Conservation (phyloP, 1,140 invertebrate genomes). For the Ostrea edulis region DNA sequence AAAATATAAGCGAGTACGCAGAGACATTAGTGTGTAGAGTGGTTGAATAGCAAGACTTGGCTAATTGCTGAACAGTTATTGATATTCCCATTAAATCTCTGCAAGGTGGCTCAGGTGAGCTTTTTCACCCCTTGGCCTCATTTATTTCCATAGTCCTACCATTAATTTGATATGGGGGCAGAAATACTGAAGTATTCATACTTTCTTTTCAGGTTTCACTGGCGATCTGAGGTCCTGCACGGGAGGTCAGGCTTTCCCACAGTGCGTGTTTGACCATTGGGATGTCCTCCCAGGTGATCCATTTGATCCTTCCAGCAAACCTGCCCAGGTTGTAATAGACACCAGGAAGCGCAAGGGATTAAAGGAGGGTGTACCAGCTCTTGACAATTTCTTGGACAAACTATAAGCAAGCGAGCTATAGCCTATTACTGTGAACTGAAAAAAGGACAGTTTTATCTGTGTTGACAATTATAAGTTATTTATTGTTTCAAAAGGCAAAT, state of each 20-base stretch:
- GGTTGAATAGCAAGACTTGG: too few species aligned
- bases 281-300: slow-evolving; percentile 98
- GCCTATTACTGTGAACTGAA: neutral
- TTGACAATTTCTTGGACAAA: slow-evolving; percentile 78
- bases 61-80: too few species aligned
- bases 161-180: too few species aligned
- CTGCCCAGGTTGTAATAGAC: slow-evolving; percentile 92
- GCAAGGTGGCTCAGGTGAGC: too few species aligned
- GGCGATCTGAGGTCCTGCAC: slow-evolving; percentile 99
- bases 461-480: slow-evolving; percentile 27
- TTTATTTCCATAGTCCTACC: too few species aligned
- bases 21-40: too few species aligned
- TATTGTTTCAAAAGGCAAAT: slow-evolving; percentile 3
- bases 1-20: too few species aligned
- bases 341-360: slow-evolving; percentile 99
- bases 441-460: slow-evolving; percentile 15
- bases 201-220: slow-evolving; percentile 90
- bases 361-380: slow-evolving; percentile 87
- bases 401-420: slow-evolving; percentile 67
- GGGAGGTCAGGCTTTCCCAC: slow-evolving; percentile 99
- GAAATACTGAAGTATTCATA: too few species aligned
- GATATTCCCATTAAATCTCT: too few species aligned
- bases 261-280: slow-evolving; percentile 99
- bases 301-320: slow-evolving; percentile 88
- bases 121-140: too few species aligned